Percentiles rank a stretch among this genome's conserved stretches.
Conservation (phyloP, 2,888 invertebrate species). For the Autographa pulchrina region DNA sequence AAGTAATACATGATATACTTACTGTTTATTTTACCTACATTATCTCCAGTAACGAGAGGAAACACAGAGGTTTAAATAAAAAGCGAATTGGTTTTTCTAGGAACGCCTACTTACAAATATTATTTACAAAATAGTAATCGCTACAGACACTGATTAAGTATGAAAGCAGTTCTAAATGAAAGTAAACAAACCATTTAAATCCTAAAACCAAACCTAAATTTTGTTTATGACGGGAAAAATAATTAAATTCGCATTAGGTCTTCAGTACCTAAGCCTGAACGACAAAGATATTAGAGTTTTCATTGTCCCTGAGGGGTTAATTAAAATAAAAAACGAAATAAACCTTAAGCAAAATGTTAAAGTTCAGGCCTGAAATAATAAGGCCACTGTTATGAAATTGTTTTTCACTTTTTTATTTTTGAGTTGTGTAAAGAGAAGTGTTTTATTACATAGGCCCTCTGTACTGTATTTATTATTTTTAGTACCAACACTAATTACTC, state of each 20-base stretch:
- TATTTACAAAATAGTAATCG: background rate
- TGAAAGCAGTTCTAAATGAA: background rate
- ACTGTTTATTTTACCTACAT: no score
- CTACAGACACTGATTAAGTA: conserved; percentile 3
- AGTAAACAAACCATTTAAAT: conserved; percentile 9
- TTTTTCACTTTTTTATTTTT: conserved; percentile 18
- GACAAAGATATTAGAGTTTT: conserved; percentile 38
- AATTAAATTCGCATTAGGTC: conserved; percentile 49
- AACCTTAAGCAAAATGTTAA: conserved; percentile 28
- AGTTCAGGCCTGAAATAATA: conserved; percentile 35
- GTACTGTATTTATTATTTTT: no score
- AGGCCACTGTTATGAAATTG: conserved; percentile 8
- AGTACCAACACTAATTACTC: no score
- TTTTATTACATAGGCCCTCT: no score
- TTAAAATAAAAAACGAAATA: conserved; percentile 31
- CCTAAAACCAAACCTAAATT: conserved; percentile 9
- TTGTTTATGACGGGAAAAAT: conserved; percentile 22
- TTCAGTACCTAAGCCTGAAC: background rate
- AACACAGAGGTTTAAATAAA: no score
- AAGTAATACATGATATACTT: no score
- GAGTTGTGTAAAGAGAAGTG: no score
- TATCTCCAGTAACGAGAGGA: no score
- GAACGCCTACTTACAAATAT: no score
- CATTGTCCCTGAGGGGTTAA: conserved; percentile 34
- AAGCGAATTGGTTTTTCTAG: no score